A percentile compares a stretch with the other conserved stretches of the same genome.
phyloP scores from a whole-genome alignment of 2,113 vertebrate genomes.

The Hippocampus mohnikei region DNA sequence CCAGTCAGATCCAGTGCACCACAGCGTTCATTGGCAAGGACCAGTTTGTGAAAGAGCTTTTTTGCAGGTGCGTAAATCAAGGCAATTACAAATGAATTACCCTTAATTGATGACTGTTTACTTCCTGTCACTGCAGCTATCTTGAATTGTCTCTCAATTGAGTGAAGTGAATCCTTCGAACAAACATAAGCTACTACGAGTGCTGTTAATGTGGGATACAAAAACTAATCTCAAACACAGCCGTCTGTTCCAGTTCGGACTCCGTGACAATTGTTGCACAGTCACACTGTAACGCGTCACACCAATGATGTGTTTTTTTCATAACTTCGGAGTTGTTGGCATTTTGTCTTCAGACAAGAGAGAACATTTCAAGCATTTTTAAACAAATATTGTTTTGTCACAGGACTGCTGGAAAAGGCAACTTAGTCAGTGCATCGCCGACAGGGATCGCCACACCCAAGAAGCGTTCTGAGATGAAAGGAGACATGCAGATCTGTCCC shows the following conservation, averaged over 20 bases:
- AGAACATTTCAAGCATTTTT: not conserved
- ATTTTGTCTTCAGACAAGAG: not conserved
- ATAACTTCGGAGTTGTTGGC: slow-evolving; percentile 40
- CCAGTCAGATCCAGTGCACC: slow-evolving; percentile 64
- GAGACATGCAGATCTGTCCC: slow-evolving; percentile 75
- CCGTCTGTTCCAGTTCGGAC: slow-evolving; percentile 41
- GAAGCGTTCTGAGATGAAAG: slow-evolving; percentile 78
- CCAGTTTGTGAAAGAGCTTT: slow-evolving; percentile 81
- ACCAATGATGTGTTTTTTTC: slow-evolving; percentile 36
- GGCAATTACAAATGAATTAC: slow-evolving; percentile 16
- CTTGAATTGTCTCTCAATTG: slow-evolving; percentile 1
- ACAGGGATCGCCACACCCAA: slow-evolving; percentile 71
- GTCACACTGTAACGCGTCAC: slow-evolving; percentile 15
- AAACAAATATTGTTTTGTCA: slow-evolving; percentile 56
- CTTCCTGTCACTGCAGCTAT: slow-evolving; percentile 20
- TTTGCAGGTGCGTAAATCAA: slow-evolving; percentile 78
- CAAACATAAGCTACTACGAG: slow-evolving; percentile 27
- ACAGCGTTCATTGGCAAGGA: slow-evolving; percentile 75
- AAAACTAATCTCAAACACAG: slow-evolving; percentile 22
- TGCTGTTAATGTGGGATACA: slow-evolving; percentile 13
- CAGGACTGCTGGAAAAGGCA: slow-evolving; percentile 81
- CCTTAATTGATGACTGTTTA: slow-evolving; percentile 33
- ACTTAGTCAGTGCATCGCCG: slow-evolving; percentile 70
- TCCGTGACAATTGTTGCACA: slow-evolving; percentile 37
- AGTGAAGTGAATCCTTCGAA: slow-evolving; percentile 8